Conservation (phyloP, 2,797 vertebrate genomes). For the Chaunax sp. region DNA sequence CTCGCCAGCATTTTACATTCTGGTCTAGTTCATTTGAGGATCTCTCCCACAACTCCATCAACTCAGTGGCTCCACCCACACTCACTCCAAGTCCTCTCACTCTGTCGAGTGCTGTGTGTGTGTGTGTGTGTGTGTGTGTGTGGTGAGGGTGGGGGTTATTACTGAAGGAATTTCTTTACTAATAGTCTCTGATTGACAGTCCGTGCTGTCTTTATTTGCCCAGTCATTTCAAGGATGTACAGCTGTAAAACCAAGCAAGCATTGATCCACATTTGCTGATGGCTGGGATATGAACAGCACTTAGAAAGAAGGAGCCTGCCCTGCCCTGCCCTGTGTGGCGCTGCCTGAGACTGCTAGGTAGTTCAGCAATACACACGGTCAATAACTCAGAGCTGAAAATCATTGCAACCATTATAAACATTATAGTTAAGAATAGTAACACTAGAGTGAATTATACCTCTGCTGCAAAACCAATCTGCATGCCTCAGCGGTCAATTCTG, state of each 20-base stretch:
- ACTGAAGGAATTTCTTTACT: slow-evolving; percentile 68
- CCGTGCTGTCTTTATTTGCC: slow-evolving; percentile 59
- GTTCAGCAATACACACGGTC: slow-evolving; percentile 13
- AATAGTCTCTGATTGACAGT: slow-evolving; percentile 69
- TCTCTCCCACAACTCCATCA: slow-evolving; percentile 49
- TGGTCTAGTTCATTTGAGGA: slow-evolving; percentile 30
- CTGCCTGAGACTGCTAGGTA: slow-evolving; percentile 55
- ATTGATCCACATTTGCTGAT: slow-evolving; percentile 78
- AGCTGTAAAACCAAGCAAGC: slow-evolving; percentile 75
- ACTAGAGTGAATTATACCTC: background rate
- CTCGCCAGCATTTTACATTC: slow-evolving; percentile 21
- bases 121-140: background rate
- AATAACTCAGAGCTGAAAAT: slow-evolving; percentile 31
- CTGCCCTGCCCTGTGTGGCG: slow-evolving; percentile 62
- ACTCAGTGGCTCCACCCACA: slow-evolving; percentile 53
- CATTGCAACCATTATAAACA: slow-evolving; percentile 16
- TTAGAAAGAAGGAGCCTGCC: slow-evolving; percentile 68
- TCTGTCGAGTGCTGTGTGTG: slow-evolving; percentile 25
- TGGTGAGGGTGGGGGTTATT: slow-evolving; percentile 16
- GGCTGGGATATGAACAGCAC: slow-evolving; percentile 74
- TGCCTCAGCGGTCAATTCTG: background rate
- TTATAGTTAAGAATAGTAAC: slow-evolving; percentile 21
- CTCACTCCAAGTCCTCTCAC: slow-evolving; percentile 41
- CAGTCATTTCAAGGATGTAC: slow-evolving; percentile 71
- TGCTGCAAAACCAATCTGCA: background rate